Evolutionary conservation across 2,797 vertebrate genomes (phyloP), one percentile per base, ranked within the genome.

Genomic region (Rhinogobio ventralis): DNA sequence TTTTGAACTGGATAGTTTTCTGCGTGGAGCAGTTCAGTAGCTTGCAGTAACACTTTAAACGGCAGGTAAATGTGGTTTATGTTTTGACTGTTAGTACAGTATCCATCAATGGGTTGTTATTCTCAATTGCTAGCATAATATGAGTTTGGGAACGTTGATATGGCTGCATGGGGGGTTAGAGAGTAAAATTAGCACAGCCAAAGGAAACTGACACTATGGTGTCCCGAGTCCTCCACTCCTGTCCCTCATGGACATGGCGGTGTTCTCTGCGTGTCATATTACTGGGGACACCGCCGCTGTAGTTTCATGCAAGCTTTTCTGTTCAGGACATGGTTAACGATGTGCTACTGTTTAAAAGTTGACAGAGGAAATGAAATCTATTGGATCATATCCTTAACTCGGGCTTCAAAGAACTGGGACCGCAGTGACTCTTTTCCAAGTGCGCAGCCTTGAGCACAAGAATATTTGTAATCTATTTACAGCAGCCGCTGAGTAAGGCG

Each of bases 401-500:
- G 3, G 4, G 5, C 28, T 19, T n/a, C 7, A 42, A 64, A 28
- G 79, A 51, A 17, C 28, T 19, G 5, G 33, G 30, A 33, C 67
- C 30, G 10, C 23, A 5, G 23, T 51, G 76, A 82, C 60, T 28
- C 51, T 62, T 81, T 68, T 75, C 82, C 51, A 78, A 55, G 71
- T 66, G 39, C 77, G 46, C 78, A 82, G 69, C 67, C 46, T 76
- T 79, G 86, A 85, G 73, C 36, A 74, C 86, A 39, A 84, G 88
- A 89, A 89, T 87, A 84, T 88, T 90, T 85, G 86, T 89, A 75
- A 92, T 94, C 97, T 99, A 99, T 99, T 99, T 98, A 94, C 95
- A 97, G 96, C 91, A 89, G 87, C 88, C 86, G 95, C 96, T 96
- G 94, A 96, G 94, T 97, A 96, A 97, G 94, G 93, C 93, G 94